Evolutionary conservation across 1,140 invertebrate genomes (phyloP), one percentile per base, ranked within the genome.

Genomic region (Delia radicum): DNA sequence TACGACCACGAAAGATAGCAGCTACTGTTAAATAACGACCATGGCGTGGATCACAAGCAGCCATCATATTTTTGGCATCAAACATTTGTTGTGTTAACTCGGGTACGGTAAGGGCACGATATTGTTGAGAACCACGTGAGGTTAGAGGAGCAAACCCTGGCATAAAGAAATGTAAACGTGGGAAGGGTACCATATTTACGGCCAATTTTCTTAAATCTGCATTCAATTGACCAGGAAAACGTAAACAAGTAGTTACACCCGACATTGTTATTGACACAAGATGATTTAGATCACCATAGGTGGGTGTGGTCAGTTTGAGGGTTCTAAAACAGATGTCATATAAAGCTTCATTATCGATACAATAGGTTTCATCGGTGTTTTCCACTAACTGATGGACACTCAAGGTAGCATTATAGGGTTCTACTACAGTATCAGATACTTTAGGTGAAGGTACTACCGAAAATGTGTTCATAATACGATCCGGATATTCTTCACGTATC

Each of bases 151-250:
- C 96, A 85, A 98, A 98, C 0, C 96, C 95, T 21, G 96, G 94
- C 93, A 97, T 96, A 89, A 98, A 98, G 90, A n/a, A n/a, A n/a
- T n/a, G n/a, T n/a, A n/a, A n/a, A n/a, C n/a, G n/a, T n/a, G n/a
- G n/a, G n/a, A n/a, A 98, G 77, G 95, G 95, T 2, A 96, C 94
- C 95, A 96, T 96, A 86, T 96, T 96, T 46, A 96, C 95, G 27
- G 95, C 95, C 79, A 96, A 82, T 86, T 97, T 96, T 62, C 95
- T 88, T 15, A 96, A 87, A 88, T n/a, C n/a, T n/a, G n/a, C n/a
- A n/a, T n/a, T n/a, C n/a, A n/a, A n/a, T n/a, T n/a, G n/a, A n/a
- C n/a, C n/a, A n/a, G n/a, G n/a, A n/a, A n/a, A n/a, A n/a, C n/a
- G n/a, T n/a, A n/a, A n/a, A n/a, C n/a, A n/a, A n/a, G n/a, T n/a